Conservation (phyloP, 2,113 vertebrate species). For the Melanostigma gelatinosum region DNA sequence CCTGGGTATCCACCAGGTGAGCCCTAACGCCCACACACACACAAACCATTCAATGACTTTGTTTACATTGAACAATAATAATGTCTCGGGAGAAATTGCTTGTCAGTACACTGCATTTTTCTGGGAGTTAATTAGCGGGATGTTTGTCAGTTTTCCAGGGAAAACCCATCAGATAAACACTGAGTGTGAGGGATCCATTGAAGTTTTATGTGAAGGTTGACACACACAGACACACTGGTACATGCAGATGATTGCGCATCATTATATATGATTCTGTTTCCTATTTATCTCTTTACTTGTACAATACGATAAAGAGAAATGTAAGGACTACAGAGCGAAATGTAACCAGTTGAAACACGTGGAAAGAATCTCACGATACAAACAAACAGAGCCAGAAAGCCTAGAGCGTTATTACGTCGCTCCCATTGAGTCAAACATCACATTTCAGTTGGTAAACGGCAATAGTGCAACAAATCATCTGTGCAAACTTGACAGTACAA, state of each 20-base stretch:
- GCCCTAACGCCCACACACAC: background rate
- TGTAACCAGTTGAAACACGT: background rate
- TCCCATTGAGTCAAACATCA: background rate
- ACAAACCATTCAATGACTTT: background rate
- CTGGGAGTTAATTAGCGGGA: slow-evolving; percentile 1
- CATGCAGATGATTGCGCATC: background rate
- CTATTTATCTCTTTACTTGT: background rate
- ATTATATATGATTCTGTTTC: background rate
- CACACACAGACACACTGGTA: background rate
- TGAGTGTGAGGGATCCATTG: background rate
- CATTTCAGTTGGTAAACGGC: background rate
- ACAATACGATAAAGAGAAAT: background rate
- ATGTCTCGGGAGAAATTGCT: background rate
- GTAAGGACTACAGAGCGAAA: background rate
- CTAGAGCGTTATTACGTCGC: background rate
- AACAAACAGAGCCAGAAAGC: background rate
- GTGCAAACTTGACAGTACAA: background rate
- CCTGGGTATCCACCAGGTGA: slow-evolving; percentile 94
- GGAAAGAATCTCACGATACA: background rate
- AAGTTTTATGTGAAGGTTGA: background rate
- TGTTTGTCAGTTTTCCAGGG: background rate
- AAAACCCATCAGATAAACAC: background rate
- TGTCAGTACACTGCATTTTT: background rate
- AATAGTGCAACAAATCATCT: background rate
- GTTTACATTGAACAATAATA: background rate